A percentile compares a stretch with the other conserved stretches of the same genome.
phyloP scores from a whole-genome alignment of 1,140 invertebrate genomes.

The Platyscapa corneri region DNA sequence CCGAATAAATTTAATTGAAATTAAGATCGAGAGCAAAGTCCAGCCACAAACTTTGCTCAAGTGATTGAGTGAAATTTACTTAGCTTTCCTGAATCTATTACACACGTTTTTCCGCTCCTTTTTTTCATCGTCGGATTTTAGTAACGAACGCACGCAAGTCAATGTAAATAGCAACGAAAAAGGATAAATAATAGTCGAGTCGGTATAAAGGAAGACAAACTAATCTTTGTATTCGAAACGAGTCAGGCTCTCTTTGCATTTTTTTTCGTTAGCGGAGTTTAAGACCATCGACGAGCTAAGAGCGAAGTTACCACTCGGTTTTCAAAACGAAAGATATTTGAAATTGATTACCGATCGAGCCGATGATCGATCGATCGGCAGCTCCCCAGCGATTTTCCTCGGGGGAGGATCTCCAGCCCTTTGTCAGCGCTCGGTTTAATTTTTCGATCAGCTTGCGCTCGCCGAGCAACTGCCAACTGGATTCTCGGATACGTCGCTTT shows the following conservation, averaged over 20 bases:
- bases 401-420: background rate
- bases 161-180: background rate
- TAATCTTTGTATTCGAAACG: background rate
- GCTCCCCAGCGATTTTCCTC: background rate
- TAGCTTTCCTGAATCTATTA: background rate
- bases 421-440: background rate
- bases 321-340: background rate
- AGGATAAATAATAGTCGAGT: background rate
- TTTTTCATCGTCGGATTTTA: too few species aligned
- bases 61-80: background rate
- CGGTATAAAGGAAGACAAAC: background rate
- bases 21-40: background rate
- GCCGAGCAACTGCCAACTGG: constrained; percentile 1
- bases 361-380: constrained; percentile 33
- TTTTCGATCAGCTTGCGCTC: too few species aligned
- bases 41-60: background rate
- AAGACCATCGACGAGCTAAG: background rate
- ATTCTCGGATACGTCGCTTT: background rate
- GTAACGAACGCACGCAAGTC: too few species aligned
- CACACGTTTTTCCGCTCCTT: background rate
- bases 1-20: background rate
- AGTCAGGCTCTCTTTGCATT: background rate
- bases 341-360: background rate
- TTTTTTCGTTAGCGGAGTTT: background rate
- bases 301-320: background rate